A percentile compares a stretch with the other conserved stretches of the same genome.
phyloP scores from a whole-genome alignment of 2,113 vertebrate species.

The Hemiscyllium ocellatum region DNA sequence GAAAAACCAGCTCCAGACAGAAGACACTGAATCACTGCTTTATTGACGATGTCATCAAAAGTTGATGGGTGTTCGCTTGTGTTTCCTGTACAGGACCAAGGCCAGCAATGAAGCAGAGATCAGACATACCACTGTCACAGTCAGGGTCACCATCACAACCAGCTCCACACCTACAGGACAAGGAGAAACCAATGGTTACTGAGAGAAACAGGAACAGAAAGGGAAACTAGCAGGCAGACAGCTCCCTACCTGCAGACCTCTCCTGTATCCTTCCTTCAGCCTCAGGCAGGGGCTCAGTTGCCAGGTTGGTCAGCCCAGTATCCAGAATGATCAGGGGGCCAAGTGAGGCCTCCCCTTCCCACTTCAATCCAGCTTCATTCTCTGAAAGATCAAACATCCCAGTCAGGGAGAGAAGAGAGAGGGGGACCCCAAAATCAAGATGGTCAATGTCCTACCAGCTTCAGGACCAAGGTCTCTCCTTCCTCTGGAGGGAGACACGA shows the following conservation, averaged over 20 bases:
- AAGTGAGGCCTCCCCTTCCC: background rate
- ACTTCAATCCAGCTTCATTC: background rate
- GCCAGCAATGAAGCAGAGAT: background rate
- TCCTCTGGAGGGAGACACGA: background rate
- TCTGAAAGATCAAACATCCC: background rate
- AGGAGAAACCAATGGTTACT: background rate
- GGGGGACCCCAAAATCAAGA: background rate
- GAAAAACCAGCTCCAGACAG: no score
- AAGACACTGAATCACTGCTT: no score
- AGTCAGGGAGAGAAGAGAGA: background rate
- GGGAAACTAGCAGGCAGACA: background rate
- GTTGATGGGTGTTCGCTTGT: background rate
- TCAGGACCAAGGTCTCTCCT: background rate
- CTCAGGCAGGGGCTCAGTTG: background rate
- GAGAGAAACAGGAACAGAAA: background rate
- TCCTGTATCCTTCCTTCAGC: background rate
- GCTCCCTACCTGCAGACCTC: background rate
- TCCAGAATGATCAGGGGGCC: background rate
- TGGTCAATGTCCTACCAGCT: background rate
- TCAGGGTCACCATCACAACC: background rate
- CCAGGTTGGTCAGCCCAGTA: background rate
- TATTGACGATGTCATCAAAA: no score
- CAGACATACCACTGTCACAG: background rate
- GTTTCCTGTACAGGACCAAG: background rate
- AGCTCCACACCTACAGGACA: background rate